Base-by-base conservation (phyloP, 2,888 invertebrate species). In the Leucophora obtusa region DNA sequence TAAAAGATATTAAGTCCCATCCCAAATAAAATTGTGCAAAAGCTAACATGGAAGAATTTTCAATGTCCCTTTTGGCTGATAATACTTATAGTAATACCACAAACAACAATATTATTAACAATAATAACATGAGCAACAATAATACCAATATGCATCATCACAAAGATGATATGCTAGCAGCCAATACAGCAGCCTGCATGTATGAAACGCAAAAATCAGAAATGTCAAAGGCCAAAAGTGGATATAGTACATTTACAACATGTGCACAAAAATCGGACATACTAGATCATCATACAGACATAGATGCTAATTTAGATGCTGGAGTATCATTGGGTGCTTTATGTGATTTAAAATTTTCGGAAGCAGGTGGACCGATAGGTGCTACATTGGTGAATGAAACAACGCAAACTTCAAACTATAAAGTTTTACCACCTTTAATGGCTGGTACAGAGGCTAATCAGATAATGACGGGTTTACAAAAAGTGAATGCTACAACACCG, bases 91-190 rank as follows among this genome's bases (percentile, higher is more conserved):
- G n/a, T n/a, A n/a, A 65, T 73, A 83, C 72, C 53, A 82, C 17
- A 68, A 71, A 79, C 75, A 72, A 1, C 66, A 74, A 11, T 80
- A 82, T 11, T n/a, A n/a, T n/a, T n/a, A n/a, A n/a, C n/a, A n/a
- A n/a, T n/a, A n/a, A n/a, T n/a, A n/a, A n/a, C n/a, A n/a, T n/a
- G n/a, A n/a, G n/a, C n/a, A 79, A 65, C 18, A 73, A 53, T 50
- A 82, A 50, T 7, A 82, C 0, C 82, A 84, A 21, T 76, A 84
- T 81, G 21, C 84, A 85, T 82, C 86, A 87, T 83, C 86, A 87
- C 60, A 88, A 88, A 83, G 87, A 88, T 85, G 87, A 88, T 81
- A 87, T 88, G 87, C 81, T 88, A 33, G 87, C 83, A 15, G 87
- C 87, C 1, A 81, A 84, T 38, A 79, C 85, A 33, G 79, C 86